Evolutionary conservation across 2,888 invertebrate genomes (phyloP), one percentile per base, ranked within the genome.

Genomic region (Eupithecia centaureata): DNA sequence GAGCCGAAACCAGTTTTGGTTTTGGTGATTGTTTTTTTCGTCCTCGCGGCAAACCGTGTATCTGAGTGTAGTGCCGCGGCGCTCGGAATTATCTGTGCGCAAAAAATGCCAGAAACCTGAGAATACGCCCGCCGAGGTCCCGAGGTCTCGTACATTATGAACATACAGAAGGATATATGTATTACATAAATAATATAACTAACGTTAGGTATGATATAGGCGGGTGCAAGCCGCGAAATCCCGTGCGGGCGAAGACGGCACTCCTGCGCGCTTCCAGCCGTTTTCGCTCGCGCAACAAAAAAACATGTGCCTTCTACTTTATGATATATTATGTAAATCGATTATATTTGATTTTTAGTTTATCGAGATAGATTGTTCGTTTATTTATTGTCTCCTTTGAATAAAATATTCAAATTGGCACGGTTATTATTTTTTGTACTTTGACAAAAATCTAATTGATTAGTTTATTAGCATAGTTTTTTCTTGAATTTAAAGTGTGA

Each of bases 401-500:
- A 91, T 92, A 85, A 82, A 75, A 84, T 89, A 90, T 91, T 92
- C 89, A 89, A 91, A 89, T 91, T 88, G 92, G 89, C 92, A 88
- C 89, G 87, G 90, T 92, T 92, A 90, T 90, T 90, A 88, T 86
- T 90, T 91, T 47, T 89, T 90, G 89, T 91, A 91, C 89, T 91
- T 89, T 90, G 92, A 92, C 92, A 91, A 85, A 91, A 91, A 92
- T 79, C 89, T 90, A 90, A 90, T 85, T 87, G 86, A 87, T 90
- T 90, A 90, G 89, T 89, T 90, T 91, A 87, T 82, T 92, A 92
- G 91, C 77, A 86, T 90, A 91, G 89, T 87, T 89, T 90, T 57
- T 90, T 73, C 73, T 92, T 91, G 91, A 92, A 92, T 92, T 91
- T 91, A 92, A 92, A 91, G 93, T 92, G 93, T 93, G 93, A 93